phyloP scores from a whole-genome alignment of 2,888 invertebrate species.

The Portevinia maculata region DNA sequence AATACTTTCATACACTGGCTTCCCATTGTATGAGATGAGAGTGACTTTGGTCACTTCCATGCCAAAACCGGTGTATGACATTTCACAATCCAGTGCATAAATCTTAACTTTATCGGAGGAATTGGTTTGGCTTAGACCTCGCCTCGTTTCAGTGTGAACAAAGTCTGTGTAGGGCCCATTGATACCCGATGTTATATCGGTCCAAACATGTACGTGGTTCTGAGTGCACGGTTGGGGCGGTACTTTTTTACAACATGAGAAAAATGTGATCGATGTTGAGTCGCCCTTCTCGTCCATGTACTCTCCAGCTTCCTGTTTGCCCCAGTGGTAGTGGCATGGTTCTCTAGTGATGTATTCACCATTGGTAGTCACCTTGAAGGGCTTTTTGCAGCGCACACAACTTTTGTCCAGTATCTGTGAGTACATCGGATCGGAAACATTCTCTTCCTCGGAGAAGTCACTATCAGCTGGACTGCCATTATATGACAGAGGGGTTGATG shows the following conservation, averaged over 20 bases:
- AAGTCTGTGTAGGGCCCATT: conserved; percentile 90
- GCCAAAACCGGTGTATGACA: conserved; percentile 95
- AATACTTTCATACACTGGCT: conserved; percentile 91
- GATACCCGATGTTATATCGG: conserved; percentile 87
- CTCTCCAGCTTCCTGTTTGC: conserved; percentile 86
- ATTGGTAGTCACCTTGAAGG: conserved; percentile 88
- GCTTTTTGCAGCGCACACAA: conserved; percentile 89
- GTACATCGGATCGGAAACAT: conserved; percentile 75
- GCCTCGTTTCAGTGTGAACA: conserved; percentile 84
- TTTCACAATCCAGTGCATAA: conserved; percentile 97
- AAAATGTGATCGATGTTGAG: conserved; percentile 77
- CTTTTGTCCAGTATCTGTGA: conserved; percentile 83
- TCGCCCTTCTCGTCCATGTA: conserved; percentile 77
- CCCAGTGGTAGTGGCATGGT: conserved; percentile 95
- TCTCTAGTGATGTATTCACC: conserved; percentile 90
- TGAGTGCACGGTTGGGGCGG: conserved; percentile 86
- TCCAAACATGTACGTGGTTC: conserved; percentile 90
- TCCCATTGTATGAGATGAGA: conserved; percentile 89
- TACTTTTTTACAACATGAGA: conserved; percentile 63
- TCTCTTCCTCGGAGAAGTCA: conserved; percentile 79
- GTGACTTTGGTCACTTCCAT: conserved; percentile 94
- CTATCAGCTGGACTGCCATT: conserved; percentile 83
- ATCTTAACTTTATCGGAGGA: conserved; percentile 80
- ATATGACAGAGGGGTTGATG: conserved; percentile 84
- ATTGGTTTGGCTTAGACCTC: conserved; percentile 75